phyloP scores from a whole-genome alignment of 2,113 vertebrate genomes.

The Paramormyrops kingsleyae region DNA sequence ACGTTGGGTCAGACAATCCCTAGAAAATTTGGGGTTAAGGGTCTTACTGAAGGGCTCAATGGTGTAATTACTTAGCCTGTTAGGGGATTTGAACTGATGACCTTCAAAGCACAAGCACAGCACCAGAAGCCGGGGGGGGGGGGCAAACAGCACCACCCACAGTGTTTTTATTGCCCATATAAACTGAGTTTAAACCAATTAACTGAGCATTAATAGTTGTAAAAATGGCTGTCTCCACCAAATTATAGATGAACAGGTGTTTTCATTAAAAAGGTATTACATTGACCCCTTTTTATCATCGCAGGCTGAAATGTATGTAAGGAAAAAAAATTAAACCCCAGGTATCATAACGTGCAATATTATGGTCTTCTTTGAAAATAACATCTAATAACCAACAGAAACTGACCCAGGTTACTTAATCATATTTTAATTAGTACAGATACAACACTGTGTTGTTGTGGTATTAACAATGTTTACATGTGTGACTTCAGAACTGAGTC shows the following conservation, averaged over 20 bases:
- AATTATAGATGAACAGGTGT: neutral
- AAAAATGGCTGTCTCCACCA: neutral
- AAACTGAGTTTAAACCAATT: neutral
- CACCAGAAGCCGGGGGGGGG: neutral
- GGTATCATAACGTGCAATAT: neutral
- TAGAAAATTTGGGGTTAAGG: neutral
- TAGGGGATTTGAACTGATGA: neutral
- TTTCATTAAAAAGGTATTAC: neutral
- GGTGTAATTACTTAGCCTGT: neutral
- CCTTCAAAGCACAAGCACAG: neutral
- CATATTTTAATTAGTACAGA: neutral
- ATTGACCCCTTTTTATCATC: neutral
- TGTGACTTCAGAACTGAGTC: neutral
- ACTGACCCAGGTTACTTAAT: neutral
- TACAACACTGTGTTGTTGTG: neutral
- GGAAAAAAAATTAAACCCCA: neutral
- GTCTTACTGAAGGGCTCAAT: neutral
- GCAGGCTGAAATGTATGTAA: neutral
- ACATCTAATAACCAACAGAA: neutral
- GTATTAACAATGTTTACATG: neutral
- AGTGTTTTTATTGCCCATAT: neutral
- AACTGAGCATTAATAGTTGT: neutral
- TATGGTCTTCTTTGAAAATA: neutral
- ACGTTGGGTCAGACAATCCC: neutral
- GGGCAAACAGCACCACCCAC: neutral